Conservation (phyloP, 2,888 invertebrate species). For the Congeria kusceri region DNA sequence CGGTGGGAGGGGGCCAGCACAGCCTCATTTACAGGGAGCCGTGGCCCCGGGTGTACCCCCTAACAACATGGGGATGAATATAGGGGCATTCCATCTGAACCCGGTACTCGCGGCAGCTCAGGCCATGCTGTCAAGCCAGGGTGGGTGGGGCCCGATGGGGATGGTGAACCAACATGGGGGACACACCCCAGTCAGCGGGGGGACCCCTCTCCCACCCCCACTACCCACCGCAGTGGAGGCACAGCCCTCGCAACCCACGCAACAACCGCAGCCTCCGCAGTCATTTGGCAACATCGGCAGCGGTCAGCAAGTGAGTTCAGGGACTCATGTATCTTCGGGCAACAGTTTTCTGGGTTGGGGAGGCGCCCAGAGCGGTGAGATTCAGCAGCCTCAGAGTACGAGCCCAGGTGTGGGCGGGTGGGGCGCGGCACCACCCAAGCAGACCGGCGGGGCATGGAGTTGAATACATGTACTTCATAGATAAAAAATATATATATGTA, state of each 20-base stretch:
- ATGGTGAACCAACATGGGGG: constrained; percentile 80
- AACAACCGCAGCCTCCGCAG: constrained; percentile 71
- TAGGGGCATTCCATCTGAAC: constrained; percentile 87
- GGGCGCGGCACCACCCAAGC: constrained; percentile 69
- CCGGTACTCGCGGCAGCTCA: constrained; percentile 96
- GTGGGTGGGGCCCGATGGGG: constrained; percentile 83
- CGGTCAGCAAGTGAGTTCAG: constrained; percentile 64
- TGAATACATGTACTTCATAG: constrained; percentile 46
- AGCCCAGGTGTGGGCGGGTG: constrained; percentile 73
- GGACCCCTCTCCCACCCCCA: constrained; percentile 64
- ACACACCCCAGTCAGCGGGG: constrained; percentile 66
- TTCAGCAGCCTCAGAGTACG: constrained; percentile 65
- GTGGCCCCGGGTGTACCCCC: constrained; percentile 64
- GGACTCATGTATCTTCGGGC: constrained; percentile 62
- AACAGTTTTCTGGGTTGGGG: constrained; percentile 79
- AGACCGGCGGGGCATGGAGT: constrained; percentile 71
- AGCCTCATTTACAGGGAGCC: constrained; percentile 68
- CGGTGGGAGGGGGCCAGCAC: constrained; percentile 60
- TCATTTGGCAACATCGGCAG: constrained; percentile 77
- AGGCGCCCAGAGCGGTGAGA: constrained; percentile 70
- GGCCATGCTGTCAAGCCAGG: constrained; percentile 85
- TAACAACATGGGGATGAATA: constrained; percentile 69
- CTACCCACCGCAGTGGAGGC: constrained; percentile 68
- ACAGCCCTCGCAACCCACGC: constrained; percentile 67
- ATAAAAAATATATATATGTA: too few species aligned